Evolutionary conservation across 2,797 vertebrate genomes (phyloP), one percentile per base, ranked within the genome.

Genomic region (Xerus rutilus): DNA sequence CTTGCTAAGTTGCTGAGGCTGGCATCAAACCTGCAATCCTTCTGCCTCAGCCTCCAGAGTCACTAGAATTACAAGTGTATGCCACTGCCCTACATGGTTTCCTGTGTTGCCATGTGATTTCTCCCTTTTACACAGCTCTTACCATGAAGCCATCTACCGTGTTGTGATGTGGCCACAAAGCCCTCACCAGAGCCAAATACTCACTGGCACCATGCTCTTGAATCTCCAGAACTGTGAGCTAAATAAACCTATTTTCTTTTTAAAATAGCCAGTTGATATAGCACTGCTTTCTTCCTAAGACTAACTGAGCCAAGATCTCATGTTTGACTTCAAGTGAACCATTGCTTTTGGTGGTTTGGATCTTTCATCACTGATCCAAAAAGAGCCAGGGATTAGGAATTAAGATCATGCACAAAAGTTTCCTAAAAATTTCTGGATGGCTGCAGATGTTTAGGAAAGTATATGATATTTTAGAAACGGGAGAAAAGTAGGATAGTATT

Each of bases 251-350:
- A 4, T 76, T 76, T 49, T 76, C 73, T 76, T 76, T 76, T 47
- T 49, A 73, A 45, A 73, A 35, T 43, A 99, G 98, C 99, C 99
- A 64, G 99, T 99, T 98, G 99, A 99, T 97, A 99, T 99, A 96
- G 99, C 99, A 86, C 99, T 99, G 98, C 99, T 99, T 97, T 99
- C 99, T 82, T 99, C 99, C 57, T 99, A 99, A 99, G 98, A 99
- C 99, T 52, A 52, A 52, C 49, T 99, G 99, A 99, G 98, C 97
- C 98, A 95, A 97, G 97, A 81, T 98, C 97, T 98, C 98, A 98
- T 95, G 74, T 97, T 98, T 97, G 96, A 97, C 97, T 95, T 97
- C 95, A 54, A 98, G 98, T 98, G 98, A 97, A 98, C 98, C 98
- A 97, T 97, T 97, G 97, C 97, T 97, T 97, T 98, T 89, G 96